These are phyloP conservation scores for Syngnathoides biaculeatus DNA, from an alignment of 2,113 vertebrate genomes.

Conservation along the genomic window DNA sequence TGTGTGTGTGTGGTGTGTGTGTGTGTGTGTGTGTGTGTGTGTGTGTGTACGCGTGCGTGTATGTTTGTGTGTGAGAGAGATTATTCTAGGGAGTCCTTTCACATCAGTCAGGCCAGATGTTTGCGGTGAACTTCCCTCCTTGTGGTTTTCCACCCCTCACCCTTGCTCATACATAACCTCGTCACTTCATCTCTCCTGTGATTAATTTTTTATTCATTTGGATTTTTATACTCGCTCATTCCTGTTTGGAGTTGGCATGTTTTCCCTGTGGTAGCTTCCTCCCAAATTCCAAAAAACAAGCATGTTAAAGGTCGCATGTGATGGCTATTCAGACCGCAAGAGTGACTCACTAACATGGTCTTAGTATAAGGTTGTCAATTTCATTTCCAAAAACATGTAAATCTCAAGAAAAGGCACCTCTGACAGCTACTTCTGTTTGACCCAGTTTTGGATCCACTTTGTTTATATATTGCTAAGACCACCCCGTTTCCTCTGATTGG, in stretches of 20 bases:
- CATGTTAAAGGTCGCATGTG: background rate
- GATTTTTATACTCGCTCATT: slow-evolving; percentile 3
- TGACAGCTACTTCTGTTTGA: too few relatives aligned
- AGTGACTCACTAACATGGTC: too few relatives aligned
- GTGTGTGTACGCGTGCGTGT: background rate
- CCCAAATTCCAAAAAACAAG: background rate
- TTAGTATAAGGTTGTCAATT: too few relatives aligned
- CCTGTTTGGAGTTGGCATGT: background rate
- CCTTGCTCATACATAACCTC: slow-evolving; percentile 9
- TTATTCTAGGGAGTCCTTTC: slow-evolving; percentile 21
- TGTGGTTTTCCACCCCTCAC: slow-evolving; percentile 7
- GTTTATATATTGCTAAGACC: too few relatives aligned
- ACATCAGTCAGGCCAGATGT: slow-evolving; percentile 38
- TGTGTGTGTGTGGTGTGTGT: background rate
- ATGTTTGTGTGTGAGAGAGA: slow-evolving; percentile 6
- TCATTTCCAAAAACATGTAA: too few relatives aligned
- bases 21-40: background rate
- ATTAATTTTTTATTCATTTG: slow-evolving; percentile 1
- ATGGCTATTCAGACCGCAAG: too few relatives aligned
- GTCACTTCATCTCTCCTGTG: slow-evolving; percentile 2
- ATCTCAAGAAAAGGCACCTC: too few relatives aligned
- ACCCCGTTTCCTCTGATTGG: too few relatives aligned
- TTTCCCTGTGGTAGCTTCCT: background rate
- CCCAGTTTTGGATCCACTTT: too few relatives aligned
- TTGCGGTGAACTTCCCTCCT: slow-evolving; percentile 15